Evolutionary conservation across 2,888 invertebrate species (phyloP).

Genomic region (Eupithecia insigniata): DNA sequence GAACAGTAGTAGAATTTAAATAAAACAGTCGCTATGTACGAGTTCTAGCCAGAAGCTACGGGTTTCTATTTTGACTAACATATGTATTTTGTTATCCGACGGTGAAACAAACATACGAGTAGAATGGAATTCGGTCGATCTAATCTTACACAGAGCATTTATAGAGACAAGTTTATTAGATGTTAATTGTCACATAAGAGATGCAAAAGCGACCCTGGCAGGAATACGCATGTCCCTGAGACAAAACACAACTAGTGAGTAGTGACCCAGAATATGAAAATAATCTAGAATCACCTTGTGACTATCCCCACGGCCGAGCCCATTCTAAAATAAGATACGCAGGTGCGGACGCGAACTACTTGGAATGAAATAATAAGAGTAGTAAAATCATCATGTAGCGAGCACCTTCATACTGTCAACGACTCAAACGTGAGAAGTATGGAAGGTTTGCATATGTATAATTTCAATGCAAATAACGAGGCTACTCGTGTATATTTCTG

Average conservation of each 20-base stretch:
- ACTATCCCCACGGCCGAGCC: conserved; percentile 69
- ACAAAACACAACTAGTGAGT: conserved; percentile 57
- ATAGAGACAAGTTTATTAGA: not conserved
- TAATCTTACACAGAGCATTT: conserved; percentile 1
- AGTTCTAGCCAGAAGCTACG: not conserved
- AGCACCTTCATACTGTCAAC: conserved; percentile 51
- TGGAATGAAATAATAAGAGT: conserved; percentile 51
- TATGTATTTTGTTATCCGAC: conserved; percentile 8
- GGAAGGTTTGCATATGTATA: conserved; percentile 49
- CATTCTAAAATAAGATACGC: conserved; percentile 76
- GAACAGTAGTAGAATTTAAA: conserved; percentile 6
- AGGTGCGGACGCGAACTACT: conserved; percentile 74
- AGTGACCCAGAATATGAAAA: conserved; percentile 81
- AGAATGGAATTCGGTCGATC: conserved; percentile 7
- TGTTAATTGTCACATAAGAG: conserved; percentile 52
- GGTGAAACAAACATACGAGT: not conserved
- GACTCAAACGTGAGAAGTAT: conserved; percentile 51
- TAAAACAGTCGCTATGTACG: conserved; percentile 1
- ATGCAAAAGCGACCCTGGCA: conserved; percentile 54
- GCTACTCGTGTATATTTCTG: conserved; percentile 47
- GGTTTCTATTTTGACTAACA: conserved; percentile 33
- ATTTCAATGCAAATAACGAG: conserved; percentile 54
- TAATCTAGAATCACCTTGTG: conserved; percentile 79
- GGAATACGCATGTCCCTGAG: conserved; percentile 74
- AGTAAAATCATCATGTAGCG: conserved; percentile 32